phyloP scores from a whole-genome alignment of 2,888 invertebrate genomes.

The Leucozona laternaria region DNA sequence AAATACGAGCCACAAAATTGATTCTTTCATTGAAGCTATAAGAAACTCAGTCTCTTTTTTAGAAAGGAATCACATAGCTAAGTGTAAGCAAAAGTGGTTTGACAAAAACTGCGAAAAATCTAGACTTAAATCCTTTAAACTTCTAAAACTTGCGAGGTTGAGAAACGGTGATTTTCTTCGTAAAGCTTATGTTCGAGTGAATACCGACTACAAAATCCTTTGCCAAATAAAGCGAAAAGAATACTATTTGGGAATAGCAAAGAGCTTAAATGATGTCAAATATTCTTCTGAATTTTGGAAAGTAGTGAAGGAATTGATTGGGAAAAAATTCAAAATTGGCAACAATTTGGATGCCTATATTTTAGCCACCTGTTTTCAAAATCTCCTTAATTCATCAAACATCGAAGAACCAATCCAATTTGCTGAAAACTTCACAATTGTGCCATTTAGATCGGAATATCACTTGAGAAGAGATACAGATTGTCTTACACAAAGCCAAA shows the following conservation, averaged over 20 bases:
- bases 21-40: background rate
- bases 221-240: background rate
- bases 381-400: no score
- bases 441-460: background rate
- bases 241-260: no score
- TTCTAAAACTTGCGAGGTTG: background rate
- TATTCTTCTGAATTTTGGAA: no score
- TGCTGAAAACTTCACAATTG: background rate
- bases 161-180: background rate
- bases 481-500: background rate
- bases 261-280: no score
- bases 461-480: background rate
- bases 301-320: no score
- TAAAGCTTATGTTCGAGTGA: background rate
- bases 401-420: no score
- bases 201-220: background rate
- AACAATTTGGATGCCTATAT: no score
- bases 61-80: no score
- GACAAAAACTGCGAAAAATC: conserved; percentile 1
- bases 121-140: conserved; percentile 11
- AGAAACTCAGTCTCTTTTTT: background rate
- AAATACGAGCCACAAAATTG: background rate
- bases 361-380: no score
- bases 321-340: no score
- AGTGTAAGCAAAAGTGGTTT: background rate